Evolutionary conservation across 2,888 invertebrate species (phyloP).

Genomic region (Tipula confusa): DNA sequence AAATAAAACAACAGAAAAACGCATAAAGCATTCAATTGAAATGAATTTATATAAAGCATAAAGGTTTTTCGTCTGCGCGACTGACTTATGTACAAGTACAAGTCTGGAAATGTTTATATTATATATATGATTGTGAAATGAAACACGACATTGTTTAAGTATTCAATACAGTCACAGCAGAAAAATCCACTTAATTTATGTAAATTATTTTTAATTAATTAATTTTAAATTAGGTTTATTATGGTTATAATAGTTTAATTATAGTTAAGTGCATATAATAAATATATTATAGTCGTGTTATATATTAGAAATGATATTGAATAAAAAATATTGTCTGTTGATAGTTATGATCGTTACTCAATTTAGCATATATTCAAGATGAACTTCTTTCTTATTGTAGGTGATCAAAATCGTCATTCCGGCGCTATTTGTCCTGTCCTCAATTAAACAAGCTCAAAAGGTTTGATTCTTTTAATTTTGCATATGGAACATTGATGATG

Average conservation of each 20-base stretch:
- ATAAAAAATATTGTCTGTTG: too few relatives aligned
- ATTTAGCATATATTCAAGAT: too few relatives aligned
- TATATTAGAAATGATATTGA: too few relatives aligned
- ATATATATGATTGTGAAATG: not conserved
- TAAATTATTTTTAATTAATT: not conserved
- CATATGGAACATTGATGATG: too few relatives aligned
- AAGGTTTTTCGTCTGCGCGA: not conserved
- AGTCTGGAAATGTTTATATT: not conserved
- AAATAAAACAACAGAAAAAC: not conserved
- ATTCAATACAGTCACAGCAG: not conserved
- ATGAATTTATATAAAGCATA: conserved; percentile 5
- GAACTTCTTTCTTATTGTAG: too few relatives aligned
- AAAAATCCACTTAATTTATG: not conserved
- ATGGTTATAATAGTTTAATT: not conserved
- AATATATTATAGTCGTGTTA: too few relatives aligned
- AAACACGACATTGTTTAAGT: not conserved
- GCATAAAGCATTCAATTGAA: not conserved
- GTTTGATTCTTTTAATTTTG: too few relatives aligned
- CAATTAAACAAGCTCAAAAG: too few relatives aligned
- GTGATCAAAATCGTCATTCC: too few relatives aligned
- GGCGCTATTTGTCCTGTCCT: too few relatives aligned
- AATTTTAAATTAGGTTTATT: not conserved
- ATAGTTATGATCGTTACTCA: too few relatives aligned
- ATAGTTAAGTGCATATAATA: not conserved
- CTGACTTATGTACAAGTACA: not conserved